A percentile compares a stretch with the other conserved stretches of the same genome.
Evolutionary conservation across 2,888 invertebrate genomes (phyloP).

Genomic region (Linnaemya vulpina): DNA sequence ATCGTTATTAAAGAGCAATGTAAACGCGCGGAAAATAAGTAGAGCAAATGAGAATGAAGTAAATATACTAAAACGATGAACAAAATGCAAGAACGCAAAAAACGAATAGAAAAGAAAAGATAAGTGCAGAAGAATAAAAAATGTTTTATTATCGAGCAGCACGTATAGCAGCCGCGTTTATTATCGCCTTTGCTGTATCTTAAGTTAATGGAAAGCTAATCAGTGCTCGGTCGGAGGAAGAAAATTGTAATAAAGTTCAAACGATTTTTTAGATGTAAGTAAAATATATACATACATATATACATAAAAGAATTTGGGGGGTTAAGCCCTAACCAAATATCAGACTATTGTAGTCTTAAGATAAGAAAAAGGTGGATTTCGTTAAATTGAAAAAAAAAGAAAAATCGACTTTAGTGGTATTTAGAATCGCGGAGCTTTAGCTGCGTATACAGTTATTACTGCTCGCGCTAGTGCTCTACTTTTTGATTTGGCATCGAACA

Average conservation of each 20-base stretch:
- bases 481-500: constrained; percentile 20
- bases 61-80: constrained; percentile 42
- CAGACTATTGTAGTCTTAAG: constrained; percentile 54
- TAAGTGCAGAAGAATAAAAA: constrained; percentile 72
- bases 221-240: constrained; percentile 24
- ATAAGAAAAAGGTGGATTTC: constrained; percentile 54
- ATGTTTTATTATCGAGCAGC: constrained; percentile 80
- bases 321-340: constrained; percentile 61
- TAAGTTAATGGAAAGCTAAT: constrained; percentile 72
- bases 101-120: constrained; percentile 67
- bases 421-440: constrained; percentile 47
- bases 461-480: constrained; percentile 27
- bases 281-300: constrained; percentile 50
- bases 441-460: constrained; percentile 60
- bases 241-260: constrained; percentile 25
- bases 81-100: constrained; percentile 68
- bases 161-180: constrained; percentile 77
- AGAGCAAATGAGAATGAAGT: constrained; percentile 40
- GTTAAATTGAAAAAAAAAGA: constrained; percentile 19
- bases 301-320: constrained; percentile 60
- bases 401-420: constrained; percentile 40
- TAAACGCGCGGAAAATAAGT: constrained; percentile 45
- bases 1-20: constrained; percentile 22
- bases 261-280: constrained; percentile 48
- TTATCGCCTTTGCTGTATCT: constrained; percentile 77